Evolutionary conservation across 2,797 vertebrate genomes (phyloP), one percentile per base, ranked within the genome.

Genomic region (Etheostoma perlongum): DNA sequence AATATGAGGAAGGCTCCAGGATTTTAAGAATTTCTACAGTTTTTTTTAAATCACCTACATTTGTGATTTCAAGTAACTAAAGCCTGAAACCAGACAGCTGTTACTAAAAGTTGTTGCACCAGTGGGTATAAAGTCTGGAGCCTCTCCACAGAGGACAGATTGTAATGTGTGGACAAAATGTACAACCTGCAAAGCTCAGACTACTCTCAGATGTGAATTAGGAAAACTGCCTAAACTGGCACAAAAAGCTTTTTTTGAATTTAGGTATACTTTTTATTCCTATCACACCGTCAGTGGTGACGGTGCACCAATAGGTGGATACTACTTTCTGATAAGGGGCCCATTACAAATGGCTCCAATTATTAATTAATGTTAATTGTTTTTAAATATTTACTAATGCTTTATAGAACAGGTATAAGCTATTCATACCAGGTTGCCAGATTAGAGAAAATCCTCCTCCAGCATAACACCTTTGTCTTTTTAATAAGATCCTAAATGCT

Each of bases 41-140:
- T 69, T 70, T 47, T 25, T 58, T 51, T 54, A 54, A 25, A 65
- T 77, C 48, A 27, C 70, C 42, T 33, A 30, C 12, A n/a, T 66
- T 70, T 36, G 49, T 67, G 25, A 55, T 59, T 44, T 19, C 49
- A 49, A 67, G 47, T 49, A 49, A 44, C 42, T 61, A 27, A 55
- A 78, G 68, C 66, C 59, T 51, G 53, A 68, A 78, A 74, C 30
- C 74, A 79, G 74, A 74, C 78, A 73, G 70, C 80, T 78, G 33
- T 60, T 85, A 30, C 68, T 76, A 13, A 78, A 85, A 79, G 72
- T 40, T 78, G 61, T 25, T 53, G 13, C 21, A 25, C 69, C 6
- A 25, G 21, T 42, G 23, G 66, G 30, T 44, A 47, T 54, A 62
- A 69, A 78, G 65, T 78, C 57, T 79, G 47, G 65, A 66, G 52